Base-by-base conservation (phyloP, 2,113 vertebrate species). In the Panurus biarmicus region DNA sequence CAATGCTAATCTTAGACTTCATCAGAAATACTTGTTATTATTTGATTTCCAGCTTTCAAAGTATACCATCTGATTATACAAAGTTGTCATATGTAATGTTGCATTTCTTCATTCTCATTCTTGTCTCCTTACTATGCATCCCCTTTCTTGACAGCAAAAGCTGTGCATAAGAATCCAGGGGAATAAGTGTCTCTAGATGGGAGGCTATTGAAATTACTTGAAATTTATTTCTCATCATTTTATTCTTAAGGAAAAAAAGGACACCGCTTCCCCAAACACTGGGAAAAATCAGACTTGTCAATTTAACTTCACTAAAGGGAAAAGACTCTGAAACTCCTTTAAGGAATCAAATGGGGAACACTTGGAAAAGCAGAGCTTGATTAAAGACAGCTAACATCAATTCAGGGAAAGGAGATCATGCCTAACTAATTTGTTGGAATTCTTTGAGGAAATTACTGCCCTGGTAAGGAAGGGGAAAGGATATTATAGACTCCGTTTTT, bases 381-480 rank as follows among this genome's bases (percentile, higher is more conserved):
- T 98, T 98, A 97, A 98, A 98, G 97, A 97, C 98, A 98, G 97
- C 97, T 96, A 96, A 92, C 96, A 95, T 98, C 91, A 97, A 89
- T 96, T 97, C 96, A 97, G 97, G 97, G 97, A 96, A 97, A 95
- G 95, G 96, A 97, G 95, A 97, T 97, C 91, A 95, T 95, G 97
- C 97, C 96, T 97, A 98, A 97, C 97, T 97, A 97, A 98, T 98
- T 97, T 96, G 97, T 95, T 97, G 97, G 97, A 98, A 98, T 98
- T 98, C 97, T 98, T 97, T 96, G 97, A 98, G 97, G 96, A 98
- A 98, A 97, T 97, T 95, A 76, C 95, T 97, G 97, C 97, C 93
- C 91, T 95, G 90, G 90, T 93, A 91, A 95, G 95, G 93, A 95
- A 97, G 85, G 79, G 93, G 94, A 96, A 94, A 95, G 85, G 82